Evolutionary conservation across 2,113 vertebrate species (phyloP).

Genomic region (Clinocottus analis): DNA sequence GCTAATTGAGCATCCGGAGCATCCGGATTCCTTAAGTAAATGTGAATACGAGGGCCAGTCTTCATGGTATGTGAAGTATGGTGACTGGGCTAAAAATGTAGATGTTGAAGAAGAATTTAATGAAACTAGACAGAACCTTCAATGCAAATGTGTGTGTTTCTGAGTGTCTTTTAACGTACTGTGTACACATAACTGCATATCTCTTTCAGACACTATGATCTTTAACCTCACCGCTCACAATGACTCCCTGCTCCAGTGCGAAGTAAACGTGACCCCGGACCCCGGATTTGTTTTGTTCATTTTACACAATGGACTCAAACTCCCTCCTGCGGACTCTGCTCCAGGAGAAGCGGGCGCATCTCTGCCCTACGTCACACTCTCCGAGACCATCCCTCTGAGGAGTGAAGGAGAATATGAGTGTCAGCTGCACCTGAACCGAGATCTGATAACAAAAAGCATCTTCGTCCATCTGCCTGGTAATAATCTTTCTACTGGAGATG

Average conservation of each 20-base stretch:
- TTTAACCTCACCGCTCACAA: slow-evolving; percentile 34
- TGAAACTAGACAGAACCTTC: background rate
- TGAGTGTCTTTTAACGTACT: background rate
- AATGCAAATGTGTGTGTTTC: background rate
- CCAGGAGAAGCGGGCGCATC: accelerated
- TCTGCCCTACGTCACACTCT: slow-evolving; percentile 15
- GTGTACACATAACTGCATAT: background rate
- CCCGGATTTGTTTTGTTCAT: slow-evolving; percentile 49
- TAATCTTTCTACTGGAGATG: background rate
- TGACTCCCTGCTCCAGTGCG: slow-evolving; percentile 53
- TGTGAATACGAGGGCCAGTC: background rate
- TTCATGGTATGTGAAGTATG: background rate
- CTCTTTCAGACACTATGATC: slow-evolving; percentile 50
- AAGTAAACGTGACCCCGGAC: slow-evolving; percentile 35
- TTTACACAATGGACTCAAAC: background rate
- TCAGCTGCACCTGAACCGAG: slow-evolving; percentile 49
- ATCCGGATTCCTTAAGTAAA: background rate
- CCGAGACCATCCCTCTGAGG: slow-evolving; percentile 6
- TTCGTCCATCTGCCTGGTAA: slow-evolving; percentile 44
- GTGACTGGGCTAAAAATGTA: too few species aligned
- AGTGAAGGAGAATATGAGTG: slow-evolving; percentile 42
- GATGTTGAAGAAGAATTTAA: background rate
- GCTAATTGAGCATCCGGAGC: too few species aligned
- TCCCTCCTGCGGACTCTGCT: background rate
- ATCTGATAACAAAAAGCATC: slow-evolving; percentile 14